Base-by-base conservation (phyloP, 1,140 invertebrate genomes). In the Melitaea cinxia region DNA sequence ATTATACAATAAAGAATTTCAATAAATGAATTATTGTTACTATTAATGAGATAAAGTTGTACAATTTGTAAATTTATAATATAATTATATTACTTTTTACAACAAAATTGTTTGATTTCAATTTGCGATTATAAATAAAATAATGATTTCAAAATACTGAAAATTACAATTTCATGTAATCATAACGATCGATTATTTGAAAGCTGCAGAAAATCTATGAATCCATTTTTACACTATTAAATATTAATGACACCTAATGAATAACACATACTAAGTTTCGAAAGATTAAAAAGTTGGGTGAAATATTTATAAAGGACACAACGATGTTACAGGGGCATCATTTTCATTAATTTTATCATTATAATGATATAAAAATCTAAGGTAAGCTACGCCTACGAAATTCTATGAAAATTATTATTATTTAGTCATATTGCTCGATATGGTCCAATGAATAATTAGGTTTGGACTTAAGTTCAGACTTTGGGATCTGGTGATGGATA, bases 401-500 rank as follows among this genome's bases (percentile, higher is more conserved):
- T 72, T 81, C 81, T 80, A 81, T 79, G 73, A 75, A 75, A 74
- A 68, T 73, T 83, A 82, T 82, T 70, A 85, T 82, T 33, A 85
- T 82, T 78, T 75, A 82, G 57, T 74, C 76, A 81, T 89, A 90
- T 90, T 90, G 88, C 88, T 88, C 88, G 85, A 82, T 75, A 66
- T 90, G 88, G 85, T 90, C 88, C 88, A 79, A 86, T 85, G 83
- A 84, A 79, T 75, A 75, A 75, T 79, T 85, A 87, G 78, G 76
- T 70, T 69, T 78, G 70, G 79, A 80, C 68, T 78, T 80, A 77
- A 76, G 66, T 70, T 78, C 69, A 78, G 78, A 78, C 79, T 78
- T 73, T 47, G 68, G 72, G 69, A 72, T 75, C 71, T 73, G 67
- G 39, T 35, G 45, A 30, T 15, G 14, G 12, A 33, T n/a, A 33